Evolutionary conservation across 2,797 vertebrate species (phyloP).

Genomic region (Pampus argenteus): DNA sequence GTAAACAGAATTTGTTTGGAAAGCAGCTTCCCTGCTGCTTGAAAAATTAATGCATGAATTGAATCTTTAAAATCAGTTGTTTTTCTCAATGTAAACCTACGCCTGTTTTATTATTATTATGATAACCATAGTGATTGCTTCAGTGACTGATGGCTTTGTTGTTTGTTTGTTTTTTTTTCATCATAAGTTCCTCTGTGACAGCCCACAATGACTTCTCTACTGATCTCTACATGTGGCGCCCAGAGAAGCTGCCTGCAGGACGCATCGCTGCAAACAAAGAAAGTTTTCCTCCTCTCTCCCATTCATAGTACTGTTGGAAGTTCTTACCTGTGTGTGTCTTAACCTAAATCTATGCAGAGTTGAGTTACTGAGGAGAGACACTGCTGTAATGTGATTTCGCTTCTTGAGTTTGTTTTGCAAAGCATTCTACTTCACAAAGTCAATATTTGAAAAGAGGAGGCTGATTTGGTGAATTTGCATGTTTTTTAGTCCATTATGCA

Average conservation of each 20-base stretch:
- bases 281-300: slow-evolving; percentile 26
- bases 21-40: slow-evolving; percentile 4
- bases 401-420: slow-evolving; percentile 21
- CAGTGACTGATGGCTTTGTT: slow-evolving; percentile 22
- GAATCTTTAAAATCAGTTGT: not conserved
- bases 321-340: slow-evolving; percentile 78
- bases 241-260: slow-evolving; percentile 38
- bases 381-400: slow-evolving; percentile 51
- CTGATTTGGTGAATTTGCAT: slow-evolving; percentile 14
- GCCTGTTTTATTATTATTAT: slow-evolving; percentile 3
- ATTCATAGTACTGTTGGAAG: slow-evolving; percentile 63
- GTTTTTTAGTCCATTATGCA: slow-evolving; percentile 5
- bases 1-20: not conserved
- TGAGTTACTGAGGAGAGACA: slow-evolving; percentile 52
- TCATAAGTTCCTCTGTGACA: slow-evolving; percentile 79
- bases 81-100: not conserved
- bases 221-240: slow-evolving; percentile 24
- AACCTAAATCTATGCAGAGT: slow-evolving; percentile 77
- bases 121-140: not conserved
- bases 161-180: not conserved
- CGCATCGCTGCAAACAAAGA: slow-evolving; percentile 7
- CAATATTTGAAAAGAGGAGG: slow-evolving; percentile 1
- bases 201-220: slow-evolving; percentile 48
- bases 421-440: slow-evolving; percentile 18
- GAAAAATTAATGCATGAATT: not conserved